Percentiles rank a stretch among this genome's conserved stretches.
phyloP scores from a whole-genome alignment of 2,888 invertebrate species.

The Rhamnusium bicolor region DNA sequence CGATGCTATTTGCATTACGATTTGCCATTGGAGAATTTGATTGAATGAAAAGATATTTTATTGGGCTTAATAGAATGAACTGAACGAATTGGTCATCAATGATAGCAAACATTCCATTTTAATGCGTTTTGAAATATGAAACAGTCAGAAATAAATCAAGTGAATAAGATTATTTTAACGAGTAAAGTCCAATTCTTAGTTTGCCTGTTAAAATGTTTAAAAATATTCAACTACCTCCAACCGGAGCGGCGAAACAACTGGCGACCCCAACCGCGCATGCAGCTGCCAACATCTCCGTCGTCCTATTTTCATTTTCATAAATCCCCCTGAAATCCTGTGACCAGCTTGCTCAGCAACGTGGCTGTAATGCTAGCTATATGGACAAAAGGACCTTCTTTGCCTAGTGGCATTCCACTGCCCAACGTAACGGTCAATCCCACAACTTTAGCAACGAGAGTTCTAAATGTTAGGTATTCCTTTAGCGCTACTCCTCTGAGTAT shows the following conservation, averaged over 20 bases:
- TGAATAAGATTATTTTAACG: no score
- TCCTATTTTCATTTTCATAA: conserved; percentile 95
- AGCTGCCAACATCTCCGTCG: conserved; percentile 97
- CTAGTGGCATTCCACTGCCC: conserved; percentile 96
- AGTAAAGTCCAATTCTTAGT: no score
- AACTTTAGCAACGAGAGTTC: conserved; percentile 94
- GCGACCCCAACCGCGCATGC: conserved; percentile 98
- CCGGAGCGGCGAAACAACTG: conserved; percentile 96
- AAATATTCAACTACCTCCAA: conserved; percentile 80
- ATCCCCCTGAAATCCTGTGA: conserved; percentile 96
- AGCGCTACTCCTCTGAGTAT: conserved; percentile 95
- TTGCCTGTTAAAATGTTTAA: conserved; percentile 14
- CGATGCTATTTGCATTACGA: no score
- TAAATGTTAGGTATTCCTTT: conserved; percentile 96
- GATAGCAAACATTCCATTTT: no score
- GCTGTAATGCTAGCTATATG: conserved; percentile 98
- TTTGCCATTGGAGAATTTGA: no score
- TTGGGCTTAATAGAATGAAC: no score
- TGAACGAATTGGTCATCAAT: no score
- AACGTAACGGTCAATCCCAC: conserved; percentile 95
- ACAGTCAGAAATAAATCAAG: no score
- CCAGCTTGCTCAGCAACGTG: conserved; percentile 90
- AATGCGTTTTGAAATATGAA: no score
- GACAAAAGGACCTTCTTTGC: conserved; percentile 99
- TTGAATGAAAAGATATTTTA: no score